These are phyloP conservation scores for Vultur gryphus DNA, from an alignment of 2,797 vertebrate species.

Conservation along the genomic window DNA sequence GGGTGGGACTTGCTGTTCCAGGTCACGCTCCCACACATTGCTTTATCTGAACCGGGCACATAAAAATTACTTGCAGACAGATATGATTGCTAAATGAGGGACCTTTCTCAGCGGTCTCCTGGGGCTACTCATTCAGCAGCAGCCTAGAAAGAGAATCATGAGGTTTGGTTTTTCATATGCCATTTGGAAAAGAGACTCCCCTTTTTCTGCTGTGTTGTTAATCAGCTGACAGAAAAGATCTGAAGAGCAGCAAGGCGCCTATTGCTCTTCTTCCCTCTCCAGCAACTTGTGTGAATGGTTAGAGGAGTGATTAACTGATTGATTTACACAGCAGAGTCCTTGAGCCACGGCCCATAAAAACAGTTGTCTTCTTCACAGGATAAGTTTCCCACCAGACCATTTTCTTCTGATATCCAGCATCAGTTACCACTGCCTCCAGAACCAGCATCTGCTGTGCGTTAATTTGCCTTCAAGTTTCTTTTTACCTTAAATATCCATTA, in stretches of 20 bases:
- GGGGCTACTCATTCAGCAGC: neutral
- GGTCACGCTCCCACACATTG: neutral
- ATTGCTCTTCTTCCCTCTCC: neutral
- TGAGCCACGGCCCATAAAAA: neutral
- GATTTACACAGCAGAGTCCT: neutral
- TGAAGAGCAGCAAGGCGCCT: neutral
- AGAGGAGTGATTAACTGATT: neutral
- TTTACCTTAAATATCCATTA: neutral
- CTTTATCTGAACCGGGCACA: neutral
- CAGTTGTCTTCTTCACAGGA: neutral
- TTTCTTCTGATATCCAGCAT: neutral
- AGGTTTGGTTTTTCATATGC: neutral
- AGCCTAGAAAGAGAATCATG: neutral
- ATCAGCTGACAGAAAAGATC: neutral
- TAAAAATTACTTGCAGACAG: neutral
- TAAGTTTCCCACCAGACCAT: neutral
- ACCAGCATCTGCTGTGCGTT: neutral
- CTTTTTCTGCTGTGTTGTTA: neutral
- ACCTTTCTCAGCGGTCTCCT: neutral
- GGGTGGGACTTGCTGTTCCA: neutral
- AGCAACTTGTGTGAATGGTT: neutral
- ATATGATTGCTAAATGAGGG: neutral
- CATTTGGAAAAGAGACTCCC: neutral
- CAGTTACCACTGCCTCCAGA: neutral
- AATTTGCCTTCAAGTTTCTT: neutral